Percentiles rank a stretch among this genome's conserved stretches.
Evolutionary conservation across 1,140 invertebrate genomes (phyloP).

Genomic region (Nixonia krombeini): DNA sequence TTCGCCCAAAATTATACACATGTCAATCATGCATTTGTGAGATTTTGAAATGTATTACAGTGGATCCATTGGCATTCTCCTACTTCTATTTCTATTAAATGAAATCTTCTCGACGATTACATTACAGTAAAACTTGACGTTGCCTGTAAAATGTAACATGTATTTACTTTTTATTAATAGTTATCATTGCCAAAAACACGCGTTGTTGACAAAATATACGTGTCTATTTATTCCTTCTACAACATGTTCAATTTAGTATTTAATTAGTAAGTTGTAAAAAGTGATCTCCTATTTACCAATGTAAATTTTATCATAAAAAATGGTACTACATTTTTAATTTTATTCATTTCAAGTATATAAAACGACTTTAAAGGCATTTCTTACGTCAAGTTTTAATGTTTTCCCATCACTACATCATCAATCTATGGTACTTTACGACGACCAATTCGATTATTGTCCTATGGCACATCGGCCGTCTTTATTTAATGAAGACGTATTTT

Average conservation of each 20-base stretch:
- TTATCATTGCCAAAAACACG: too few species aligned
- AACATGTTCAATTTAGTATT: too few species aligned
- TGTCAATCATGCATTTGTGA: conserved; percentile 10
- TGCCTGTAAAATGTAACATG: too few species aligned
- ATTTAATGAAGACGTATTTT: conserved; percentile 6
- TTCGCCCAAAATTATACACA: conserved; percentile 1
- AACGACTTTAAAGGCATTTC: conserved; percentile 1
- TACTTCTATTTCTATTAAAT: conserved; percentile 27
- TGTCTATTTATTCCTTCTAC: too few species aligned
- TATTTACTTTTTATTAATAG: too few species aligned
- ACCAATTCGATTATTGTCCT: conserved; percentile 39
- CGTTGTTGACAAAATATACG: too few species aligned
- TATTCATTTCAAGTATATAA: too few species aligned
- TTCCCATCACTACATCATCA: background rate
- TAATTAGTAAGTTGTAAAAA: too few species aligned
- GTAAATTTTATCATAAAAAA: too few species aligned
- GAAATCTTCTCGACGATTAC: conserved; percentile 1
- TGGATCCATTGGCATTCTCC: conserved; percentile 33
- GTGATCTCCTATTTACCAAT: too few species aligned
- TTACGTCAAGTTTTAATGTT: background rate
- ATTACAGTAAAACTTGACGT: background rate
- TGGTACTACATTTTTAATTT: too few species aligned
- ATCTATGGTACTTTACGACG: conserved; percentile 13
- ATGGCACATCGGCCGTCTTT: conserved; percentile 24
- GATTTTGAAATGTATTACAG: conserved; percentile 28